These are phyloP conservation scores for Tenthredo distinguenda DNA, from an alignment of 2,888 invertebrate species.

Conservation along the genomic window DNA sequence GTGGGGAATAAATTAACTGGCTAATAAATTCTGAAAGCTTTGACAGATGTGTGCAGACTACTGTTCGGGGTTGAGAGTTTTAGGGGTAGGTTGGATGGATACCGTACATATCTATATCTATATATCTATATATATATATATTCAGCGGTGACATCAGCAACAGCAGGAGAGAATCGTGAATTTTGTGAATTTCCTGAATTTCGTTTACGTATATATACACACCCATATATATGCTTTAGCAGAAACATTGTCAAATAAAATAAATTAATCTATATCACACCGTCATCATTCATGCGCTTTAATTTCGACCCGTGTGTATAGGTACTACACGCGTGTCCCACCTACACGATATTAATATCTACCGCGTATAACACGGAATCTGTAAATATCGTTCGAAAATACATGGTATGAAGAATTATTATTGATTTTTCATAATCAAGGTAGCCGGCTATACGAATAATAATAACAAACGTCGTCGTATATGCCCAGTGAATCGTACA, in stretches of 20 bases:
- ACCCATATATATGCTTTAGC: too few species aligned
- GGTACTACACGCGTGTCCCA: too few species aligned
- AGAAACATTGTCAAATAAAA: too few species aligned
- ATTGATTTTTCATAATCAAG: too few species aligned
- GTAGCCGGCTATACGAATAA: not conserved
- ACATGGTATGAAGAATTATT: too few species aligned
- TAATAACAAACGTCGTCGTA: not conserved
- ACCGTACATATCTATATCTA: not conserved
- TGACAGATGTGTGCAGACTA: constrained; percentile 11
- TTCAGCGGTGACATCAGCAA: not conserved
- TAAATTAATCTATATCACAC: too few species aligned
- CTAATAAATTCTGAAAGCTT: constrained; percentile 34
- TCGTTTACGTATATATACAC: not conserved
- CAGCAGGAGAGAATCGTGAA: not conserved
- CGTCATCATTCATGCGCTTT: too few species aligned
- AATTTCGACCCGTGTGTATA: too few species aligned
- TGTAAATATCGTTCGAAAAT: too few species aligned
- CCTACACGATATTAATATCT: too few species aligned
- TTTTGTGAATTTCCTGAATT: not conserved
- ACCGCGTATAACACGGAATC: too few species aligned
- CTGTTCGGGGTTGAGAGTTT: not conserved
- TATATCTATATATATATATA: not conserved
- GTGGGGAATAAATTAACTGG: constrained; percentile 25
- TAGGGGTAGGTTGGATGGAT: not conserved
- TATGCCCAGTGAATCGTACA: too few species aligned